Percentiles rank a stretch among this genome's conserved stretches.
Evolutionary conservation across 2,888 invertebrate species (phyloP).

Genomic region (Alcis repandata): DNA sequence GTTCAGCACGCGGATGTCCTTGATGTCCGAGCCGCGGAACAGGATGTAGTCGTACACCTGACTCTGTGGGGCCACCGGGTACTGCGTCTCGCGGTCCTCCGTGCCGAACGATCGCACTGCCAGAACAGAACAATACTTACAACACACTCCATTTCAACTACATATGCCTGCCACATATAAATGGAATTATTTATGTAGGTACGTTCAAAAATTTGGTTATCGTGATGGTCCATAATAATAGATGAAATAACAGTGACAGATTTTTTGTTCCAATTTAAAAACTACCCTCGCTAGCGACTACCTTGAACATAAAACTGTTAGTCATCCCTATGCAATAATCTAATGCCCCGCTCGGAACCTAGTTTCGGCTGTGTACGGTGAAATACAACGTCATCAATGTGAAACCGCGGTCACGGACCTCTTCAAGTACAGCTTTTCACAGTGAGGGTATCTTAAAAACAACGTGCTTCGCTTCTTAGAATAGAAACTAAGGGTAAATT

Average conservation of each 20-base stretch:
- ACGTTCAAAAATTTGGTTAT: no score
- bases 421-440: slow-evolving; percentile 30
- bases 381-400: slow-evolving; percentile 79
- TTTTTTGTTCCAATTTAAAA: background rate
- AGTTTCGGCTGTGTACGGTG: slow-evolving; percentile 21
- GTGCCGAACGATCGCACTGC: slow-evolving; percentile 99
- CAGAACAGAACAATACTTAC: slow-evolving; percentile 1
- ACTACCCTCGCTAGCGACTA: background rate
- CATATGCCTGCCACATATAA: no score
- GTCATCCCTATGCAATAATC: background rate
- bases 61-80: slow-evolving; percentile 98
- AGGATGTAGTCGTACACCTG: slow-evolving; percentile 99
- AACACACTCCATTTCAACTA: background rate
- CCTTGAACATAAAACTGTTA: background rate
- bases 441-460: slow-evolving; percentile 73
- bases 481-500: slow-evolving; percentile 37
- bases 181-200: no score
- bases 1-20: slow-evolving; percentile 98
- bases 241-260: no score
- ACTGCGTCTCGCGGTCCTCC: slow-evolving; percentile 98
- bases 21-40: slow-evolving; percentile 99
- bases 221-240: no score
- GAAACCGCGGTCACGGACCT: slow-evolving; percentile 67
- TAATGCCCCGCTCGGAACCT: slow-evolving; percentile 20
- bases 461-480: slow-evolving; percentile 55